Percentiles rank a stretch among this genome's conserved stretches.
Evolutionary conservation across 2,113 vertebrate species (phyloP).

Genomic region (Petromus typicus): DNA sequence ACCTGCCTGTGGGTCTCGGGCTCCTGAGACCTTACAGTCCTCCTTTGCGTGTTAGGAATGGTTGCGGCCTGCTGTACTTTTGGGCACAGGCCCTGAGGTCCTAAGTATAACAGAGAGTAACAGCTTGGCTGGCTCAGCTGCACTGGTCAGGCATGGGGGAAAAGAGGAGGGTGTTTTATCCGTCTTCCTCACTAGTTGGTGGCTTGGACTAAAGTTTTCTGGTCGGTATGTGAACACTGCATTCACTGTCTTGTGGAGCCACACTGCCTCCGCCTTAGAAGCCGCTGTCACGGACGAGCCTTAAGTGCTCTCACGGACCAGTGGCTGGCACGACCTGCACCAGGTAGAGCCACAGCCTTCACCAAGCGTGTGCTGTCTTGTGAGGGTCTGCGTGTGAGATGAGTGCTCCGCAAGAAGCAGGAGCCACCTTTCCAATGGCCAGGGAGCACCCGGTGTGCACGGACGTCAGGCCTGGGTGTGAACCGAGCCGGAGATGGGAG

Average conservation of each 20-base stretch:
- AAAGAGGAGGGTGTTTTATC: neutral
- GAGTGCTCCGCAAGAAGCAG: neutral
- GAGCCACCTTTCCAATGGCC: neutral
- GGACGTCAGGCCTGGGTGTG: neutral
- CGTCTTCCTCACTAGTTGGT: neutral
- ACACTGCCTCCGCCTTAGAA: neutral
- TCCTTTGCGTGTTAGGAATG: no score
- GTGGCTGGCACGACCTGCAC: neutral
- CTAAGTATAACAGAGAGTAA: neutral
- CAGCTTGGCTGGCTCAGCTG: rapidly evolving
- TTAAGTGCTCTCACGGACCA: neutral
- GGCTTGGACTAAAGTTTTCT: neutral
- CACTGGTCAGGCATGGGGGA: neutral
- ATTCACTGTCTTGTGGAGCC: neutral
- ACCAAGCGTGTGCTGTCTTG: rapidly evolving
- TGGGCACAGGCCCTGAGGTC: neutral
- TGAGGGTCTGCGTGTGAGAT: rapidly evolving
- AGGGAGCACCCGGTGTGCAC: neutral
- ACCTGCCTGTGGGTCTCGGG: neutral
- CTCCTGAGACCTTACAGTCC: rapidly evolving
- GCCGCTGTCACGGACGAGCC: no score
- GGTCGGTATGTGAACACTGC: neutral
- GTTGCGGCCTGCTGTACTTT: no score
- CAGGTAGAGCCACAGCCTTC: neutral
- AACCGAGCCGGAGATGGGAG: neutral